These are phyloP conservation scores for Okamejei kenojei DNA, from an alignment of 2,797 vertebrate genomes.

Conservation along the genomic window DNA sequence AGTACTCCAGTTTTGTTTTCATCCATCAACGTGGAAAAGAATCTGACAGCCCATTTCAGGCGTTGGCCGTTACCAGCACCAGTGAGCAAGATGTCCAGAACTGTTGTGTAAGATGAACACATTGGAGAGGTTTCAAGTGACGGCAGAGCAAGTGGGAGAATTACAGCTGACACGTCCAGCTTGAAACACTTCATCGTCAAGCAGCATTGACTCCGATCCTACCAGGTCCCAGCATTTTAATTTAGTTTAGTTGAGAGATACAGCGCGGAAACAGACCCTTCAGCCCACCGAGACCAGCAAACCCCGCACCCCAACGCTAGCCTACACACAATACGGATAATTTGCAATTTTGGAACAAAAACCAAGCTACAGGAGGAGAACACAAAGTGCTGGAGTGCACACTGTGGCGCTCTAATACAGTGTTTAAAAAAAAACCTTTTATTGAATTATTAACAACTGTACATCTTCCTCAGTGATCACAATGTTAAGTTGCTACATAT, in stretches of 20 bases:
- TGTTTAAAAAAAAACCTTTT: constrained; percentile 60
- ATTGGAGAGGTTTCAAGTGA: not conserved
- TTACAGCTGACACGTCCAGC: not conserved
- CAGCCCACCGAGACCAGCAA: too few species aligned
- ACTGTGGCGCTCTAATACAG: constrained; percentile 49
- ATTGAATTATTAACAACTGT: constrained; percentile 75
- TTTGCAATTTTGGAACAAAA: too few species aligned
- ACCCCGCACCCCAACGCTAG: too few species aligned
- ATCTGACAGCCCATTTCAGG: not conserved
- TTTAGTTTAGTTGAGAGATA: too few species aligned
- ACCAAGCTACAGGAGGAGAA: too few species aligned
- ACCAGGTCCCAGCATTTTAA: not conserved
- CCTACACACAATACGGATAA: too few species aligned
- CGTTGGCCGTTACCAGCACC: not conserved
- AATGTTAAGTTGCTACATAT: constrained; percentile 68
- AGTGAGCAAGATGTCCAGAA: not conserved
- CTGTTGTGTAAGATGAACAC: not conserved
- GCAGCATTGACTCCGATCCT: not conserved
- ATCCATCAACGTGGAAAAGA: too few species aligned
- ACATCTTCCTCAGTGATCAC: constrained; percentile 69
- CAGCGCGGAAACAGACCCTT: too few species aligned
- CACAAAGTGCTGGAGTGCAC: constrained; percentile 41
- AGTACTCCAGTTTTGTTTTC: too few species aligned
- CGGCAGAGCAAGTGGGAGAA: not conserved
- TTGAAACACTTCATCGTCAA: not conserved